phyloP scores from a whole-genome alignment of 2,797 vertebrate species.

The Passerculus sandwichensis region DNA sequence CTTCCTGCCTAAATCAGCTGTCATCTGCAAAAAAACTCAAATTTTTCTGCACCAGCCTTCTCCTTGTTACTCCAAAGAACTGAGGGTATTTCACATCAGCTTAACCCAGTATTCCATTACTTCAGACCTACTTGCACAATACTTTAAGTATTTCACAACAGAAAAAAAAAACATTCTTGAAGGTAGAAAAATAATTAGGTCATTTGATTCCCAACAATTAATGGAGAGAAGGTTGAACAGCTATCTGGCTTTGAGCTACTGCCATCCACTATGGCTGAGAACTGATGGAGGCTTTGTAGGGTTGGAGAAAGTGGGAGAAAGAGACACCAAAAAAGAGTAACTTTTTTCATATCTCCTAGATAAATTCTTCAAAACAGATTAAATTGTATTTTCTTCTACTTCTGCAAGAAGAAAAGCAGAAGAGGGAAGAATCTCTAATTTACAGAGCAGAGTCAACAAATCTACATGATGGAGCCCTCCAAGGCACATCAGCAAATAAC shows the following conservation, averaged over 20 bases:
- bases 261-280: neutral
- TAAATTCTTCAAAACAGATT: neutral
- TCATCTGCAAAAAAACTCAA: rapidly evolving
- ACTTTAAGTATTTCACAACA: neutral
- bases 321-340: neutral
- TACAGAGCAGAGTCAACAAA: neutral
- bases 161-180: neutral
- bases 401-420: neutral
- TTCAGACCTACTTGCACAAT: neutral
- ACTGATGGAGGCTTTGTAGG: neutral
- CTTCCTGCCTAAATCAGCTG: neutral
- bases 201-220: neutral
- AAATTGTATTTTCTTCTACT: neutral
- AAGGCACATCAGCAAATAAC: rapidly evolving
- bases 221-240: neutral
- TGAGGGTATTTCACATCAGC: neutral
- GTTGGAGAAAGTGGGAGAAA: neutral
- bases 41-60: neutral
- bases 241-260: neutral
- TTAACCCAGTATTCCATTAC: neutral
- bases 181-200: neutral
- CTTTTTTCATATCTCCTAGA: neutral
- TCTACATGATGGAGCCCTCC: neutral
- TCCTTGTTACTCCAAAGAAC: neutral
- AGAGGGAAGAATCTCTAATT: neutral